Conservation (phyloP, 2,888 invertebrate genomes). For the Chrysotoxum bicinctum region DNA sequence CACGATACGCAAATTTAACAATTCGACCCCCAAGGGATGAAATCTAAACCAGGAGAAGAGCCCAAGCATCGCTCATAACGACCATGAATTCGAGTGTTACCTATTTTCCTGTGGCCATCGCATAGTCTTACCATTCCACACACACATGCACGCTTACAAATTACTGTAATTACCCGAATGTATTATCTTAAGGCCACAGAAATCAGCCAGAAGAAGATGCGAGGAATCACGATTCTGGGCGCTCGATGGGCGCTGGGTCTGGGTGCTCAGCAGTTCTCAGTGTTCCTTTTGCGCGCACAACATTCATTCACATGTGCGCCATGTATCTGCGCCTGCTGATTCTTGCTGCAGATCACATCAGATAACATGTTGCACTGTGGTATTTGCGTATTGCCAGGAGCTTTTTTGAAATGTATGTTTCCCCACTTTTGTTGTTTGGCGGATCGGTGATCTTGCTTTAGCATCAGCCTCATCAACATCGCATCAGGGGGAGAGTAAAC, state of each 20-base stretch:
- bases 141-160: conserved; percentile 75
- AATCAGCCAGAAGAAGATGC: conserved; percentile 68
- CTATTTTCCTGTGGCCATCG: conserved; percentile 31
- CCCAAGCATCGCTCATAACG: conserved; percentile 26
- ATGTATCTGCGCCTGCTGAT: conserved; percentile 40
- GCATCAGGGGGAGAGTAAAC: background rate
- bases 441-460: background rate
- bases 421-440: conserved; percentile 1
- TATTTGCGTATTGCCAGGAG: conserved; percentile 73
- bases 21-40: conserved; percentile 72
- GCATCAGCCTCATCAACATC: background rate
- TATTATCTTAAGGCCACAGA: conserved; percentile 77
- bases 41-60: conserved; percentile 61
- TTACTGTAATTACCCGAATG: conserved; percentile 78
- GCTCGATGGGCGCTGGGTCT: background rate
- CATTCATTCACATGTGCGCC: conserved; percentile 46
- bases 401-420: conserved; percentile 67
- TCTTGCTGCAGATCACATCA: conserved; percentile 60
- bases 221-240: conserved; percentile 63
- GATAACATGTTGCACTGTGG: conserved; percentile 71
- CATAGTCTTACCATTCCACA: conserved; percentile 19
- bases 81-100: conserved; percentile 56
- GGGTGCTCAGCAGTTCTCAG: background rate
- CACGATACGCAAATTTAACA: conserved; percentile 69
- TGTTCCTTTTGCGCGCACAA: background rate